These are phyloP conservation scores for Aythya baeri DNA, from an alignment of 2,113 vertebrate genomes.

Conservation along the genomic window DNA sequence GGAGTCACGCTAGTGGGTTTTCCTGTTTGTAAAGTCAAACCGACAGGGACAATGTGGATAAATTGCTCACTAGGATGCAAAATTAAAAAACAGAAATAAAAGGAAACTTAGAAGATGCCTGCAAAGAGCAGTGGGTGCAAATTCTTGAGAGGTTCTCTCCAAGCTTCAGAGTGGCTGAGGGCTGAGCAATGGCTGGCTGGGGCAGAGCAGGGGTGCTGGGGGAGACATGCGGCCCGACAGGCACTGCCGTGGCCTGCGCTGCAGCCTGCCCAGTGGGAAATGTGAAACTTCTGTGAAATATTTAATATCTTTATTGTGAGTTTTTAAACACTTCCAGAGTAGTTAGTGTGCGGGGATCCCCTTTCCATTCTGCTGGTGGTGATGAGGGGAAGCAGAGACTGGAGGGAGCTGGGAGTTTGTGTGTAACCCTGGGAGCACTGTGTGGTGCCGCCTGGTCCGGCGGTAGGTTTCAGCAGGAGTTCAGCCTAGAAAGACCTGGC, in stretches of 20 bases:
- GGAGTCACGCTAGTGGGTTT: not conserved
- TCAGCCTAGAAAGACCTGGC: not conserved
- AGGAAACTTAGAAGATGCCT: not conserved
- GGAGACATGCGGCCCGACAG: not conserved
- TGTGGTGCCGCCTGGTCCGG: accelerated
- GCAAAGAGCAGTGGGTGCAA: not conserved
- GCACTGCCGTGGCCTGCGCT: accelerated
- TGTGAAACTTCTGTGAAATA: accelerated
- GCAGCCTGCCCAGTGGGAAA: not conserved
- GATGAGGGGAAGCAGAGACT: not conserved
- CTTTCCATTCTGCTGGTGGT: not conserved
- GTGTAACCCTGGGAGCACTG: accelerated
- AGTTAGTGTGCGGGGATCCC: accelerated
- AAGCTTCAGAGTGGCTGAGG: not conserved
- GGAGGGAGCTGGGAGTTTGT: no score
- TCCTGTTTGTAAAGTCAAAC: not conserved
- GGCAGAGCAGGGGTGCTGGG: not conserved
- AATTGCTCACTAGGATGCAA: not conserved
- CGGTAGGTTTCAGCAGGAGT: not conserved
- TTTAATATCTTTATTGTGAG: not conserved
- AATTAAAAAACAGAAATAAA: not conserved
- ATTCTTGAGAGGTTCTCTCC: not conserved
- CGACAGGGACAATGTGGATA: not conserved
- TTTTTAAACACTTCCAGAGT: accelerated
- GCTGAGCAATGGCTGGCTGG: not conserved